A percentile compares a stretch with the other conserved stretches of the same genome.
phyloP scores from a whole-genome alignment of 53 echinoderm and acorn worm genomes.

The Holothuria leucospilota region DNA sequence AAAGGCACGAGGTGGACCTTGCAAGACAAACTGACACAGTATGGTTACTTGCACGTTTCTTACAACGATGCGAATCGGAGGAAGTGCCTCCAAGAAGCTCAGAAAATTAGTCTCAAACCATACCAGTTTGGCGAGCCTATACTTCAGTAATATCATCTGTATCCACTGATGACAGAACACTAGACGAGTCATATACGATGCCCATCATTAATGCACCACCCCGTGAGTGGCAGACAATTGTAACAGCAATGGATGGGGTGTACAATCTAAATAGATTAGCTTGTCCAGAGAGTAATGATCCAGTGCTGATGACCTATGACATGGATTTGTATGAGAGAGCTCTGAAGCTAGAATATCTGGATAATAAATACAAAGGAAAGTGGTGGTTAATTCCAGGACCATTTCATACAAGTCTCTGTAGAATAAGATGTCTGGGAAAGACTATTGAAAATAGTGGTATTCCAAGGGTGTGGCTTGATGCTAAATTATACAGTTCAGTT shows the following conservation, averaged over 20 bases:
- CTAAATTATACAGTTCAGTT: slow-evolving; percentile 51
- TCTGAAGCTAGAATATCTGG: slow-evolving; percentile 49
- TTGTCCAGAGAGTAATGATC: not conserved
- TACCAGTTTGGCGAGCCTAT: slow-evolving; percentile 55
- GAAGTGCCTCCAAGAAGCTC: too few relatives aligned
- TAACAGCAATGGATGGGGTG: slow-evolving; percentile 27
- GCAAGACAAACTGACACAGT: too few relatives aligned
- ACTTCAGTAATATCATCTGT: slow-evolving; percentile 11
- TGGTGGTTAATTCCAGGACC: slow-evolving; percentile 44
- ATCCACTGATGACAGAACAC: slow-evolving; percentile 8
- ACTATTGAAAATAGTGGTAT: slow-evolving; percentile 61
- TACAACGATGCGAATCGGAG: too few relatives aligned
- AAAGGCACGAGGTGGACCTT: not conserved
- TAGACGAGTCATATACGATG: slow-evolving; percentile 48
- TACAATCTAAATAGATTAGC: slow-evolving; percentile 28
- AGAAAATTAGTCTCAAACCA: not conserved
- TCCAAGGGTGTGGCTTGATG: slow-evolving; percentile 54
- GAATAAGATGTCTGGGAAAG: slow-evolving; percentile 53
- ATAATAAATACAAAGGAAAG: slow-evolving; percentile 50
- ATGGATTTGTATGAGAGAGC: slow-evolving; percentile 69
- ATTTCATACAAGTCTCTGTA: slow-evolving; percentile 59
- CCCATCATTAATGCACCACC: slow-evolving; percentile 68
- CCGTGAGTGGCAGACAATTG: slow-evolving; percentile 61
- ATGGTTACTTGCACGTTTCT: too few relatives aligned
- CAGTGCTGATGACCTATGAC: slow-evolving; percentile 32